Evolutionary conservation across 1,140 invertebrate genomes (phyloP).

Genomic region (Batillaria attramentaria): DNA sequence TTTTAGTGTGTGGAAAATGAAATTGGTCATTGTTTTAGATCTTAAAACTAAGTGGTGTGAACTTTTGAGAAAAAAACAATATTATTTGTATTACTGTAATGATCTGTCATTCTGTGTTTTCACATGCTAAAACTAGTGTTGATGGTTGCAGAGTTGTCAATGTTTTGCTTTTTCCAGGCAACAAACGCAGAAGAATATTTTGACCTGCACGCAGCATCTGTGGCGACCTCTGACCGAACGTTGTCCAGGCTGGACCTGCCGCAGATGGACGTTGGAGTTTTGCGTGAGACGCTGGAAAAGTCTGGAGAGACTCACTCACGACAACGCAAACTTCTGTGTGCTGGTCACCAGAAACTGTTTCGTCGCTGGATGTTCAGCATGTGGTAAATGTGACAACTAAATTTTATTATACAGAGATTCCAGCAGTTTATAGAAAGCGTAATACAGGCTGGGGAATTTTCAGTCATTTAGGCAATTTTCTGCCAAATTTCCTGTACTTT

Average conservation of each 20-base stretch:
- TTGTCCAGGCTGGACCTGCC: slow-evolving; percentile 83
- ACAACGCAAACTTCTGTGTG: slow-evolving; percentile 62
- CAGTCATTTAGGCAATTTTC: too few relatives aligned
- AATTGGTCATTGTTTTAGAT: too few relatives aligned
- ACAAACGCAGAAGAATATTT: slow-evolving; percentile 71
- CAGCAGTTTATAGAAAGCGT: background rate
- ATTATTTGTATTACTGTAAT: background rate
- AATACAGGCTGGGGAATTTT: too few relatives aligned
- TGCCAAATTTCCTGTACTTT: too few relatives aligned
- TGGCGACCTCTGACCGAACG: slow-evolving; percentile 86
- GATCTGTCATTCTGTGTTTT: background rate
- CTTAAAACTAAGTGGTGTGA: background rate
- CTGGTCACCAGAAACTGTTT: slow-evolving; percentile 56
- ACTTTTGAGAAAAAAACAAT: background rate
- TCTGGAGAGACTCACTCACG: slow-evolving; percentile 54
- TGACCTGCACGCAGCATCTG: slow-evolving; percentile 60
- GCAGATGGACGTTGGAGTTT: slow-evolving; percentile 78
- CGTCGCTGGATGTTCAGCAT: slow-evolving; percentile 39
- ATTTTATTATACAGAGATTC: background rate
- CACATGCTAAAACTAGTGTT: background rate
- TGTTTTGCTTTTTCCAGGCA: slow-evolving; percentile 42
- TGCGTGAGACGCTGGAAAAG: slow-evolving; percentile 75
- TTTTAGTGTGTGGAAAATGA: too few relatives aligned
- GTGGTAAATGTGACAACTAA: slow-evolving; percentile 27
- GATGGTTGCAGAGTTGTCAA: background rate